Evolutionary conservation across 2,888 invertebrate genomes (phyloP).

Genomic region (Parnassius apollo): DNA sequence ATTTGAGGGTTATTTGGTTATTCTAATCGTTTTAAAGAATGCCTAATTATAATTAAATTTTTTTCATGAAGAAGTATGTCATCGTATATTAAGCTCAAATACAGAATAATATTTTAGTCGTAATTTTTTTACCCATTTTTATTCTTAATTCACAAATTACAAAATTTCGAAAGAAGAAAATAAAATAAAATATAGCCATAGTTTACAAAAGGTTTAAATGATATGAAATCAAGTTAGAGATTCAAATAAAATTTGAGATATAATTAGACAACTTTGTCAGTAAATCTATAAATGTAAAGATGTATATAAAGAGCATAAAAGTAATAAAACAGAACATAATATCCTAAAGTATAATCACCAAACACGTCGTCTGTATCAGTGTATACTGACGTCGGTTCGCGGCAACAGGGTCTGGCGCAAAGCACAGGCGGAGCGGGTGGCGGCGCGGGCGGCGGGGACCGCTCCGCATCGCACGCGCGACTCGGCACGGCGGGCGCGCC

Average conservation of each 20-base stretch:
- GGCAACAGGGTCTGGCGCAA: slow-evolving; percentile 70
- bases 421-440: slow-evolving; percentile 59
- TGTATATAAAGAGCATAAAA: slow-evolving; percentile 1
- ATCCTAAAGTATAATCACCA: slow-evolving; percentile 24
- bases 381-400: slow-evolving; percentile 65
- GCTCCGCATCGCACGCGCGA: slow-evolving; percentile 80
- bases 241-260: too few relatives aligned
- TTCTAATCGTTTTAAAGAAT: slow-evolving; percentile 5
- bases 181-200: too few relatives aligned
- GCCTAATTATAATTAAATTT: slow-evolving; percentile 19
- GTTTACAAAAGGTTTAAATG: too few relatives aligned
- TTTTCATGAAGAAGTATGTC: slow-evolving; percentile 7
- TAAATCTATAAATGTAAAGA: too few relatives aligned
- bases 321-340: slow-evolving; percentile 7
- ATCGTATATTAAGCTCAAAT: slow-evolving; percentile 14
- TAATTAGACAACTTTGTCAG: too few relatives aligned
- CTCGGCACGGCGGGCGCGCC: slow-evolving; percentile 71
- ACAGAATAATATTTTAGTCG: background rate
- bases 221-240: too few relatives aligned
- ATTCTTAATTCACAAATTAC: too few relatives aligned
- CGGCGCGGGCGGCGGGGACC: slow-evolving; percentile 73
- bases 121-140: too few relatives aligned
- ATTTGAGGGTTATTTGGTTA: slow-evolving; percentile 10
- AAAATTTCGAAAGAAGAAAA: too few relatives aligned
- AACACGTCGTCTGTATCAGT: slow-evolving; percentile 24